Base-by-base conservation (phyloP, 2,113 vertebrate species). In the Pagrus major region DNA sequence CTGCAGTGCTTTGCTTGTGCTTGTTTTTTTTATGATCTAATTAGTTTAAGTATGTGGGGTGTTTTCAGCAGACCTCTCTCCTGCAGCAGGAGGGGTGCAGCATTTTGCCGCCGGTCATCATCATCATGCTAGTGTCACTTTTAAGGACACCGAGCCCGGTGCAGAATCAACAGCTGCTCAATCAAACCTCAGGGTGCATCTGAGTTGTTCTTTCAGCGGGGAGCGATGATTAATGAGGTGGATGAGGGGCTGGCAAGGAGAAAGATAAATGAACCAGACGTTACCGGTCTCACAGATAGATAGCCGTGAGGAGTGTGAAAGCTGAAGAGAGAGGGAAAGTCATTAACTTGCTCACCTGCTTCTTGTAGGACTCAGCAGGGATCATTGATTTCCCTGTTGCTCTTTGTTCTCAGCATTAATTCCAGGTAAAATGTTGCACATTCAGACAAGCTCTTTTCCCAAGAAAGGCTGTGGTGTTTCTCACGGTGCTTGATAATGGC, bases 141-240 rank as follows among this genome's bases (percentile, higher is more conserved):
- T 42, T 47, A 58, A 65, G 58, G 68, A 84, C 86, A 71, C 54
- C 56, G 51, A 81, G 63, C 16, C 49, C 42, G 60, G 63, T 71
- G 66, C 61, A 31, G 66, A 70, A 77, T 83, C 68, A 58, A 75
- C 70, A 49, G 69, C 56, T 39, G 37, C 86, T 89, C 90, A 52
- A 61, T 88, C 84, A 80, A 76, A 84, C 42, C 68, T 80, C 81
- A 35, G 87, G 73, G 70, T 61, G 66, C 2, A 1, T 88, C 46
- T 69, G 44, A 78, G 58, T 74, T 23, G 64, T 51, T 78, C 51
- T 66, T 55, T 80, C n/a, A 6, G 29, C 18, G 27, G 8, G 27
- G 20, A 11, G 2, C 0, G 72, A 66, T 88, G 87, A 90, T 90
- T 87, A 83, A 90, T 84, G 87, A 89, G 75, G 33, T 74, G 51